Evolutionary conservation across 2,797 vertebrate species (phyloP), one percentile per base, ranked within the genome.

Genomic region (Amniataba percoides): DNA sequence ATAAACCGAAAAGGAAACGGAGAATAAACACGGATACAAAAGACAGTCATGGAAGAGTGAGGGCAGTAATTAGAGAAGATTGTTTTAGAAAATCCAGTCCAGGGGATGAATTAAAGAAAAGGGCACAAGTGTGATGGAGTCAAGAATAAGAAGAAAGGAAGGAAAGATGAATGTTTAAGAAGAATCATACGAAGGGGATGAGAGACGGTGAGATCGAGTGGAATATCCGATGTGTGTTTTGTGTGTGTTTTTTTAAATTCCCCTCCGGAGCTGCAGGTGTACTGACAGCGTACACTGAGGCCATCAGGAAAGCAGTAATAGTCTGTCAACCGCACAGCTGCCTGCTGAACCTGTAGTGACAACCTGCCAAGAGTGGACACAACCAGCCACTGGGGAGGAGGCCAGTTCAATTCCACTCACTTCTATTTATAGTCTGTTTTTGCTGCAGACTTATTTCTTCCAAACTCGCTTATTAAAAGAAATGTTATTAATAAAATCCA

Each of bases 291-390:
- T 53, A 76, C 49, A 87, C 71, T 61, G 56, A 68, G 46, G 46
- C 39, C 71, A 77, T 71, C 64, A 82, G 75, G 68, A 74, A 78
- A 78, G 62, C 73, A 81, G 56, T 86, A 87, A 89, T 83, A 78
- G 75, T 72, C 76, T 85, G 88, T 89, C 89, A 90, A 65, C 49
- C 21, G 62, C 80, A 84, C 70, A 81, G 75, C 71, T 71, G 77
- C 77, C 46, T 59, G 74, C 39, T 75, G 46, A 77, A 74, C 75
- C 81, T 73, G 68, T 49, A 87, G 80, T 61, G 74, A 88, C 85
- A 85, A 86, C 66, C 84, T 90, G 84, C 76, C 76, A 81, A 53
- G 43, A 56, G 31, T 73, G 62, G 70, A 65, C 40, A 69, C 56
- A 55, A 69, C 34, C 62, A 42, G 58, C 73, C 78, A 74, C 67